Evolutionary conservation across 2,113 vertebrate species (phyloP).

Genomic region (Channa argus): DNA sequence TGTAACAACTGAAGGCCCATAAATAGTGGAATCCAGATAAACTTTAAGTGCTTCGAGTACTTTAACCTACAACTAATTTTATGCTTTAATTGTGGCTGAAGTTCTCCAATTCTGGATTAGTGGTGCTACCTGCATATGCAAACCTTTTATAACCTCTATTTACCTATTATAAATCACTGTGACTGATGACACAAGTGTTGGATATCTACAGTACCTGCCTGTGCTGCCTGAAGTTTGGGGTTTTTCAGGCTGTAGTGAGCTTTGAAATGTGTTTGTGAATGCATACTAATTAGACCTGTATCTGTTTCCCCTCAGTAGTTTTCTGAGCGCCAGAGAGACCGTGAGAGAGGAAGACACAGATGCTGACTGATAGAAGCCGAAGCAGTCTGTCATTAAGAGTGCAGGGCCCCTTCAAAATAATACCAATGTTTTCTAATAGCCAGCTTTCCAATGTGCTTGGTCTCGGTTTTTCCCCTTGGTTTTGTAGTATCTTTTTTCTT

Average conservation of each 20-base stretch:
- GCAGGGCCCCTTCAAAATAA: slow-evolving; percentile 35
- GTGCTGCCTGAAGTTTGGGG: not conserved
- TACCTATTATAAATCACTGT: not conserved
- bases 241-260: not conserved
- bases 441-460: slow-evolving; percentile 9
- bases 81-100: not conserved
- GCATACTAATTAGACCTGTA: slow-evolving; percentile 48
- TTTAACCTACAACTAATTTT: not conserved
- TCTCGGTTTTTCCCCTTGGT: not conserved
- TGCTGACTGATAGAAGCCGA: slow-evolving; percentile 18
- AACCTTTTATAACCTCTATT: too few species aligned
- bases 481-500: not conserved
- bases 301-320: slow-evolving; percentile 66
- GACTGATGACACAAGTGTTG: not conserved
- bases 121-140: not conserved
- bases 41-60: not conserved
- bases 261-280: slow-evolving; percentile 23
- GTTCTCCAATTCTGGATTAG: not conserved
- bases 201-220: not conserved
- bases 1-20: too few species aligned
- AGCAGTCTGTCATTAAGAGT: slow-evolving; percentile 29
- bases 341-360: slow-evolving; percentile 21
- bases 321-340: slow-evolving; percentile 24
- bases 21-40: too few species aligned
- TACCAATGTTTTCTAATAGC: slow-evolving; percentile 51